Percentiles rank a stretch among this genome's conserved stretches.
Evolutionary conservation across 2,113 vertebrate species (phyloP).

Genomic region (Leptosomus discolor): DNA sequence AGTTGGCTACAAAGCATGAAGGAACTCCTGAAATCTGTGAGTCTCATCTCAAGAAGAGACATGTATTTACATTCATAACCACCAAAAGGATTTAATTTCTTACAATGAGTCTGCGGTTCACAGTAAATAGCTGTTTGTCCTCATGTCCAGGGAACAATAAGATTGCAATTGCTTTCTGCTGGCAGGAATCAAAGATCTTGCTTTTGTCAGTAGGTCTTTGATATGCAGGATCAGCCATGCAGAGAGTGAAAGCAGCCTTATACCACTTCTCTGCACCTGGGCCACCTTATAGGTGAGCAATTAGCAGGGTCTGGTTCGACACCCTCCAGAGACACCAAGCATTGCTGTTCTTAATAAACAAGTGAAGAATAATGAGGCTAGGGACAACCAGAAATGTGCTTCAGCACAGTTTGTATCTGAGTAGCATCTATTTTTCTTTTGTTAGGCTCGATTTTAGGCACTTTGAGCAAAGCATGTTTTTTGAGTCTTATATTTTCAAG

Average conservation of each 20-base stretch:
- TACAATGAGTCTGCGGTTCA: neutral
- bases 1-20: neutral
- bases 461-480: neutral
- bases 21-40: neutral
- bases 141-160: neutral
- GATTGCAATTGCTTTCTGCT: slow-evolving; percentile 24
- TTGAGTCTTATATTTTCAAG: neutral
- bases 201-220: slow-evolving; percentile 22
- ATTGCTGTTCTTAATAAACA: neutral
- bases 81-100: slow-evolving; percentile 21
- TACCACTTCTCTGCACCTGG: neutral
- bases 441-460: neutral
- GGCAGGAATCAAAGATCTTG: neutral
- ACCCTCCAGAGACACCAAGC: neutral
- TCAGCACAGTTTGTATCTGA: neutral
- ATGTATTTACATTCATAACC: neutral
- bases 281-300: neutral
- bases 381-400: neutral
- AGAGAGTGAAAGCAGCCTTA: neutral
- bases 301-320: neutral
- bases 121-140: slow-evolving; percentile 21
- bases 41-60: neutral
- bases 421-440: neutral
- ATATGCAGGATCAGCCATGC: neutral
- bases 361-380: neutral